A percentile compares a stretch with the other conserved stretches of the same genome.
Evolutionary conservation across 1,140 invertebrate genomes (phyloP).

Genomic region (Pollicipes pollicipes): DNA sequence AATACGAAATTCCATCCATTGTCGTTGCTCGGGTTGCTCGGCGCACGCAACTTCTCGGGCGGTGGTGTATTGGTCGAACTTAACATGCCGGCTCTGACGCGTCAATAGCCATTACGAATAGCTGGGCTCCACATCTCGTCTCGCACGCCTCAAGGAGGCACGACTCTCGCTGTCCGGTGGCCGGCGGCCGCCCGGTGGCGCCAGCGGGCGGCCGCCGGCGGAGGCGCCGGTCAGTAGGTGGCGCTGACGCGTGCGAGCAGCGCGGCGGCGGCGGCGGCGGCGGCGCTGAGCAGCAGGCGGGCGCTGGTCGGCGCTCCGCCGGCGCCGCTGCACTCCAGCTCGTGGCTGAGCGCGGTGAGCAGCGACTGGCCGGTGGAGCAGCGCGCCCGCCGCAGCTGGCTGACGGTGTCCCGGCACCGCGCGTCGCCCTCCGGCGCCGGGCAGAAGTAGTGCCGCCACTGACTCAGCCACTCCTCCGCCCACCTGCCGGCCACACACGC

Average conservation of each 20-base stretch:
- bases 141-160: too few species aligned
- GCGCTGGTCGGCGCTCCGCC: background rate
- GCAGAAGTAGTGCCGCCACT: conserved; percentile 59
- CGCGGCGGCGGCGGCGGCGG: too few species aligned
- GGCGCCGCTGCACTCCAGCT: conserved; percentile 44
- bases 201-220: background rate
- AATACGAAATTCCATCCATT: too few species aligned
- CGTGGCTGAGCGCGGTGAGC: conserved; percentile 50
- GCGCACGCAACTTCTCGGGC: too few species aligned
- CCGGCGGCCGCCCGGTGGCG: too few species aligned
- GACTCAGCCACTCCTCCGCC: conserved; percentile 69
- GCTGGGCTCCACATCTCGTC: too few species aligned
- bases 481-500: too few species aligned
- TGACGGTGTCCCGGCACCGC: conserved; percentile 35
- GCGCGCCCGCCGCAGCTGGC: conserved; percentile 50
- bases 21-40: too few species aligned
- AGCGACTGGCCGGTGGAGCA: conserved; percentile 56
- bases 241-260: background rate
- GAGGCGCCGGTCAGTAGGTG: background rate
- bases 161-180: too few species aligned
- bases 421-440: conserved; percentile 33
- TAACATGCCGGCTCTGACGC: too few species aligned
- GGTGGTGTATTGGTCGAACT: too few species aligned
- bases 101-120: too few species aligned
- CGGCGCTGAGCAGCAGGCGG: background rate